Evolutionary conservation across 2,888 invertebrate species (phyloP).

Genomic region (Stegophylla sp.): DNA sequence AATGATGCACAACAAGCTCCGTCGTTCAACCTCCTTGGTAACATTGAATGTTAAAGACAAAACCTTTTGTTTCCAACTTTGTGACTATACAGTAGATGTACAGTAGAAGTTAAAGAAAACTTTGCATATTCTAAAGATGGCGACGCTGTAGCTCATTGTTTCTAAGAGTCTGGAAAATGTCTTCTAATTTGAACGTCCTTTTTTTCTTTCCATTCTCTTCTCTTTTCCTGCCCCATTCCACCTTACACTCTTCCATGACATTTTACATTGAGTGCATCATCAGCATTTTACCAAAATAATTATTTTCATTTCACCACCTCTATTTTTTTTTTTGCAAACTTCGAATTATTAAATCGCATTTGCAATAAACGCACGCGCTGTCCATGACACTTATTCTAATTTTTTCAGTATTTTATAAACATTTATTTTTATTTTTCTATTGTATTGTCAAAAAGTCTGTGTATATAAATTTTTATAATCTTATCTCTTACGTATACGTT

Average conservation of each 20-base stretch:
- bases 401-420: not conserved
- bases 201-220: not conserved
- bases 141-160: conserved; percentile 35
- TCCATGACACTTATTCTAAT: not conserved
- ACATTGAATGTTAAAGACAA: conserved; percentile 36
- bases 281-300: conserved; percentile 37
- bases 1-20: conserved; percentile 30
- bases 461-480: too few relatives aligned
- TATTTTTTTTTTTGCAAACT: not conserved
- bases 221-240: not conserved
- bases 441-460: too few relatives aligned
- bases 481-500: too few relatives aligned
- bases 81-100: conserved; percentile 21
- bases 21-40: conserved; percentile 24
- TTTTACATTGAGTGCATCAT: conserved; percentile 36
- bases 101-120: conserved; percentile 46
- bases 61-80: conserved; percentile 51
- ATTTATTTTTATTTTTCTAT: not conserved
- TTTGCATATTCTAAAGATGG: conserved; percentile 44
- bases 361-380: not conserved
- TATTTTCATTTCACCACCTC: conserved; percentile 35
- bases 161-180: conserved; percentile 37
- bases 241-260: not conserved
- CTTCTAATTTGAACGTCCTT: conserved; percentile 42
- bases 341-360: conserved; percentile 7